Evolutionary conservation across 2,888 invertebrate species (phyloP).

Genomic region (Acanthosoma haemorrhoidale): DNA sequence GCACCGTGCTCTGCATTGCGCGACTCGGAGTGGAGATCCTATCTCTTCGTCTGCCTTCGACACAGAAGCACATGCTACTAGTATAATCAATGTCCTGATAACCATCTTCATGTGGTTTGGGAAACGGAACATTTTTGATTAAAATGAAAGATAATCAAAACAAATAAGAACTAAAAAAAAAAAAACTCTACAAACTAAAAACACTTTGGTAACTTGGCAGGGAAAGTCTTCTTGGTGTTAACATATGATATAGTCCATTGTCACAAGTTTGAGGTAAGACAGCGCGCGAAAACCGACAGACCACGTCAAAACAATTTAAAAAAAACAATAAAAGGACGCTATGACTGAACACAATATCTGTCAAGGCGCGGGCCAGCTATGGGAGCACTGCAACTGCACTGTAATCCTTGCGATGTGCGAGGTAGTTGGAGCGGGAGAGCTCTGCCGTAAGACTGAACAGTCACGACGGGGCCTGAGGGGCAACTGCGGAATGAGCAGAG

Average conservation of each 20-base stretch:
- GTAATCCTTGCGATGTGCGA: slow-evolving; percentile 17
- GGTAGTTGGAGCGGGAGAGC: neutral
- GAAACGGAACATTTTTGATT: neutral
- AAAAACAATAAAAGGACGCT: too few relatives aligned
- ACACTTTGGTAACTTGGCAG: neutral
- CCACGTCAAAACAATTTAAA: neutral
- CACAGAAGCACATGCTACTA: slow-evolving; percentile 17
- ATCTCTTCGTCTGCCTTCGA: slow-evolving; percentile 49
- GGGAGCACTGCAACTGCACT: neutral
- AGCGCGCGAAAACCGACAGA: neutral
- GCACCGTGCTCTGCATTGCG: slow-evolving; percentile 67
- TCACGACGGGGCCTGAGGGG: neutral
- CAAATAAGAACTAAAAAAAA: slow-evolving; percentile 1
- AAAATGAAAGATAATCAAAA: neutral
- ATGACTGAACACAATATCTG: neutral
- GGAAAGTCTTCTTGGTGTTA: neutral
- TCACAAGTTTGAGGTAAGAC: neutral
- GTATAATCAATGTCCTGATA: neutral
- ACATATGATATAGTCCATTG: neutral
- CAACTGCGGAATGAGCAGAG: neutral
- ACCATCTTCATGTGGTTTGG: slow-evolving; percentile 13
- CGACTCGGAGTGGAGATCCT: slow-evolving; percentile 64
- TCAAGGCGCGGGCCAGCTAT: neutral
- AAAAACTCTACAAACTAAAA: slow-evolving; percentile 4
- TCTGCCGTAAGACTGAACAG: neutral